Evolutionary conservation across 2,797 vertebrate genomes (phyloP).

Genomic region (Tragelaphus oryx): DNA sequence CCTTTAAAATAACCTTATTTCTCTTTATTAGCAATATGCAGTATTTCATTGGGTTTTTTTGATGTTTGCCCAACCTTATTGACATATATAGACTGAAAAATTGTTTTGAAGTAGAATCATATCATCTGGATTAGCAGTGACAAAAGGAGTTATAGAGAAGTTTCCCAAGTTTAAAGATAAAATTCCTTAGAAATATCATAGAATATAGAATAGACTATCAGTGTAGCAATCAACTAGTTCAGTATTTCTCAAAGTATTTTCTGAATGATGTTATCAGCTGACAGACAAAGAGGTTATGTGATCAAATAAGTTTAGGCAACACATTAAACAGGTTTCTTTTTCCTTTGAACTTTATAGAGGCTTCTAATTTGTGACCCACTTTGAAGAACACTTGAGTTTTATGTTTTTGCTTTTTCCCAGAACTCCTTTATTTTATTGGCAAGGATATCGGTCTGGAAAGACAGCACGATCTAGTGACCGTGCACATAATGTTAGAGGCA

Average conservation of each 20-base stretch:
- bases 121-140: not conserved
- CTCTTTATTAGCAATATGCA: not conserved
- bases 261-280: not conserved
- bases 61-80: not conserved
- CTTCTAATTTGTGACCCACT: not conserved
- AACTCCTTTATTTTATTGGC: not conserved
- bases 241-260: not conserved
- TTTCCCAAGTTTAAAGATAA: slow-evolving; percentile 21
- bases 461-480: not conserved
- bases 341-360: not conserved
- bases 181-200: not conserved
- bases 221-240: not conserved
- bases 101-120: slow-evolving; percentile 25
- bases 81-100: slow-evolving; percentile 21
- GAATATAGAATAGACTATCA: not conserved
- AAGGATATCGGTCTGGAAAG: not conserved
- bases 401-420: not conserved
- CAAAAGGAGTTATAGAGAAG: slow-evolving; percentile 3
- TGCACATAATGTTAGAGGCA: not conserved
- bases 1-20: slow-evolving; percentile 14
- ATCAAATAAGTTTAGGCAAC: not conserved
- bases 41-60: slow-evolving; percentile 9
- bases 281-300: not conserved
- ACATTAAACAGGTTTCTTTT: not conserved
- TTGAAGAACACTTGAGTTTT: not conserved